Base-by-base conservation (phyloP, 2,888 invertebrate species). In the Pomacea canaliculata region DNA sequence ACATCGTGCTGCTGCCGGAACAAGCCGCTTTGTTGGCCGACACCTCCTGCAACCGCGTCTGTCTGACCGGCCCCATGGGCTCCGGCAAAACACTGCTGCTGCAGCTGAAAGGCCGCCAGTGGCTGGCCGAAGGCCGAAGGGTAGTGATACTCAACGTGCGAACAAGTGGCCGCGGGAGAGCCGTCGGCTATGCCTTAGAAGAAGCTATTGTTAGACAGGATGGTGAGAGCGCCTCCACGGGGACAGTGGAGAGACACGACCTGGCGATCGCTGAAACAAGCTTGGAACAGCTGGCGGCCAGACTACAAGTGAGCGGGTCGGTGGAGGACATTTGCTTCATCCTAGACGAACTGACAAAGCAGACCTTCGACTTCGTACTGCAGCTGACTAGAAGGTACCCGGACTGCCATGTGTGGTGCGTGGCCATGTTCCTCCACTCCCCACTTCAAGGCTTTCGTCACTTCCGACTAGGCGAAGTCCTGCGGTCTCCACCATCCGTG, bases 1-100 rank as follows among this genome's bases (percentile, higher is more conserved):
- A 72, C 66, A 72, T 72, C 18, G 72, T 72, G 51, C 66, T 72
- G 27, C 56, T 72, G 19, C 72, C 72, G 27, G 23, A 37, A 16
- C 72, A 72, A 49, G 51, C 66, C 4, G 56, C n/a, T 12, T 65
- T 72, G 63, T 51, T 72, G 72, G 72, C 72, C 56, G 49, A 66
- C 13, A 49, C 65, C 56, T 51, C 56, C 51, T 66, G 65, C 19
- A 46, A 27, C 7, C 72, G 66, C 37, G 65, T 72, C 62, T 72
- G 72, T 62, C 72, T 72, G 72, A 72, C 66, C 16, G 72, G 72
- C 9, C 72, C 72, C 27, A 72, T 72, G 72, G 72, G 72, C 37
- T 72, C 72, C 2, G 72, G 72, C 10, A 72, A 72, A 37, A 72
- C 72, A 18, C 65, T 72, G 4, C n/a, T 72, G 49, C 66, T 72